A percentile compares a stretch with the other conserved stretches of the same genome.
Conservation (phyloP, 2,888 invertebrate species). For the Apantesis nais region DNA sequence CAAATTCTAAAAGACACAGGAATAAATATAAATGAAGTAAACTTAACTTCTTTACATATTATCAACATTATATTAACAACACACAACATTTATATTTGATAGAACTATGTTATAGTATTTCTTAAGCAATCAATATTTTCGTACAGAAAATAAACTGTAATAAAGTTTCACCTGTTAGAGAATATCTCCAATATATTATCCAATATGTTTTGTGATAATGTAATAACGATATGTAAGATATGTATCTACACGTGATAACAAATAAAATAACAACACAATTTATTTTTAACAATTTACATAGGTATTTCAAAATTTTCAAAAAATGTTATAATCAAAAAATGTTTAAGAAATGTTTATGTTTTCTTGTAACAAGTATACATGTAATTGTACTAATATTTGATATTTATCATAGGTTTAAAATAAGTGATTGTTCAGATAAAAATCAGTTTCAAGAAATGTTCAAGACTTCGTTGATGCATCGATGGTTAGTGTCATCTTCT, state of each 20-base stretch:
- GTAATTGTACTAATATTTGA: neutral
- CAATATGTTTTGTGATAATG: too few relatives aligned
- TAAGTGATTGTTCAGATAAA: conserved; percentile 12
- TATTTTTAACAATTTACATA: neutral
- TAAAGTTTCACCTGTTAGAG: neutral
- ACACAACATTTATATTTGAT: too few relatives aligned
- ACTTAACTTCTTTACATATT: neutral
- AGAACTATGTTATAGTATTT: neutral
- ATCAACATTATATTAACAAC: too few relatives aligned
- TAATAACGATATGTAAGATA: neutral
- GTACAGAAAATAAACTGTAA: neutral
- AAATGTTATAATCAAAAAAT: neutral
- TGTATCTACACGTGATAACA: neutral
- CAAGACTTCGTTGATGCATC: conserved; percentile 48
- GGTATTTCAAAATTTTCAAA: neutral
- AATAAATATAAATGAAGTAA: neutral
- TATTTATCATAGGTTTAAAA: neutral
- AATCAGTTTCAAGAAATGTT: conserved; percentile 45
- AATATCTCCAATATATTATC: neutral
- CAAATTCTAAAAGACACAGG: neutral
- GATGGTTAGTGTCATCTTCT: conserved; percentile 95
- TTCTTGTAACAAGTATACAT: conserved; percentile 3
- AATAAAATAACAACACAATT: neutral
- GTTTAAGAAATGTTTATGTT: too few relatives aligned
- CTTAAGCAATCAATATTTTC: neutral